phyloP scores from a whole-genome alignment of 1,140 invertebrate genomes.

The Drosophila arawakana region DNA sequence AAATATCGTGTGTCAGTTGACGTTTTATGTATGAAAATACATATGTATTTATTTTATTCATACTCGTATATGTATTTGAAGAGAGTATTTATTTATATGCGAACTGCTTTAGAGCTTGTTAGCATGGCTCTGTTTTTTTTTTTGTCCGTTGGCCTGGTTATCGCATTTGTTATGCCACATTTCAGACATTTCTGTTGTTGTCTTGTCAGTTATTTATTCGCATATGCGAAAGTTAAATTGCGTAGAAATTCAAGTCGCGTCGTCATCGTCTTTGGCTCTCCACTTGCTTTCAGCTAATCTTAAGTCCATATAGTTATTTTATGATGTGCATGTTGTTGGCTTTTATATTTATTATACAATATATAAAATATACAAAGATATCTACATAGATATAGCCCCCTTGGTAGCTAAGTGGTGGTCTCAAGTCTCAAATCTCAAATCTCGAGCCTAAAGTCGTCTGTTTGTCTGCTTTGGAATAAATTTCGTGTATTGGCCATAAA shows the following conservation, averaged over 20 bases:
- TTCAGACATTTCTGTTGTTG: slow-evolving; percentile 44
- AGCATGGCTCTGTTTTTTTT: slow-evolving; percentile 30
- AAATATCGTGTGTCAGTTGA: slow-evolving; percentile 6
- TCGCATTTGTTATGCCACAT: slow-evolving; percentile 74
- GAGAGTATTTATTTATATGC: slow-evolving; percentile 35
- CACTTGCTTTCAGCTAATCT: slow-evolving; percentile 23
- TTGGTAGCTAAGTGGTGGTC: background rate
- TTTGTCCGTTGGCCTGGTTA: slow-evolving; percentile 39
- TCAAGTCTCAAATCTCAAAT: slow-evolving; percentile 2
- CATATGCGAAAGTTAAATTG: slow-evolving; percentile 76
- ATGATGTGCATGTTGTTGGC: slow-evolving; percentile 75
- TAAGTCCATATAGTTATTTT: slow-evolving; percentile 71
- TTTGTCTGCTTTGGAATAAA: slow-evolving; percentile 33
- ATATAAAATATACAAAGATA: background rate
- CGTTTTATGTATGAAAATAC: slow-evolving; percentile 26
- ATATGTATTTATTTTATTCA: slow-evolving; percentile 26
- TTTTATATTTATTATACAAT: slow-evolving; percentile 59
- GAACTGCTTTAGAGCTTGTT: slow-evolving; percentile 50
- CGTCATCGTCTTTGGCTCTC: slow-evolving; percentile 26
- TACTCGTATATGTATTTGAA: slow-evolving; percentile 48
- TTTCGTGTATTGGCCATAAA: slow-evolving; percentile 47
- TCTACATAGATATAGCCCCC: background rate
- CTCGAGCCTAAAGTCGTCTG: slow-evolving; percentile 6
- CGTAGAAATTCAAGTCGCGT: slow-evolving; percentile 78
- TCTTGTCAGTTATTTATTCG: slow-evolving; percentile 46